A percentile compares a stretch with the other conserved stretches of the same genome.
Conservation (phyloP, 2,888 invertebrate species). For the Iphiclides podalirius region DNA sequence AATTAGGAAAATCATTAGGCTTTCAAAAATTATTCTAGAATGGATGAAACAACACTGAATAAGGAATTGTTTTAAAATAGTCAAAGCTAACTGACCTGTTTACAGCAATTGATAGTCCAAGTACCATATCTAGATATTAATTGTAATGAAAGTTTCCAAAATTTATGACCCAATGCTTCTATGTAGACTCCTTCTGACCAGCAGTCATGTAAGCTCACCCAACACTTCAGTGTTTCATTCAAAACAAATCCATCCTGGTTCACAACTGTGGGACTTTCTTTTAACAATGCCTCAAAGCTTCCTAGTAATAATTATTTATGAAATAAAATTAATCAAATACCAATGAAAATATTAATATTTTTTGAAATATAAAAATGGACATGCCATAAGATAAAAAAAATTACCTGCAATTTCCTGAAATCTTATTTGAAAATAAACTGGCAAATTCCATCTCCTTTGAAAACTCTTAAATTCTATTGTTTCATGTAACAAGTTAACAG, state of each 20-base stretch:
- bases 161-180: slow-evolving; percentile 87
- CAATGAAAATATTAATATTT: neutral
- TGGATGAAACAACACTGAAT: neutral
- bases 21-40: too few species aligned
- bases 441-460: slow-evolving; percentile 93
- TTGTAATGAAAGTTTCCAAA: slow-evolving; percentile 94
- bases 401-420: slow-evolving; percentile 95
- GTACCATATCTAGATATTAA: slow-evolving; percentile 88
- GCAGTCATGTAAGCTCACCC: slow-evolving; percentile 77
- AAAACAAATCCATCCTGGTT: slow-evolving; percentile 63
- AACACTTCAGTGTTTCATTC: slow-evolving; percentile 70
- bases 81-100: slow-evolving; percentile 61
- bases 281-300: slow-evolving; percentile 60
- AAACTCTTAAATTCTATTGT: slow-evolving; percentile 88
- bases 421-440: slow-evolving; percentile 97
- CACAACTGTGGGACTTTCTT: slow-evolving; percentile 47
- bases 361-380: neutral
- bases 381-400: neutral
- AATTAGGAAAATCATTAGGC: too few species aligned
- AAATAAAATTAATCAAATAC: neutral
- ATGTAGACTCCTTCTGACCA: slow-evolving; percentile 92
- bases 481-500: slow-evolving; percentile 80
- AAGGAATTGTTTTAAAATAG: neutral
- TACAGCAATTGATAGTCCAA: slow-evolving; percentile 81
- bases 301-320: slow-evolving; percentile 41